Evolutionary conservation across 1,140 invertebrate species (phyloP), one percentile per base, ranked within the genome.

Genomic region (Thrips palmi): DNA sequence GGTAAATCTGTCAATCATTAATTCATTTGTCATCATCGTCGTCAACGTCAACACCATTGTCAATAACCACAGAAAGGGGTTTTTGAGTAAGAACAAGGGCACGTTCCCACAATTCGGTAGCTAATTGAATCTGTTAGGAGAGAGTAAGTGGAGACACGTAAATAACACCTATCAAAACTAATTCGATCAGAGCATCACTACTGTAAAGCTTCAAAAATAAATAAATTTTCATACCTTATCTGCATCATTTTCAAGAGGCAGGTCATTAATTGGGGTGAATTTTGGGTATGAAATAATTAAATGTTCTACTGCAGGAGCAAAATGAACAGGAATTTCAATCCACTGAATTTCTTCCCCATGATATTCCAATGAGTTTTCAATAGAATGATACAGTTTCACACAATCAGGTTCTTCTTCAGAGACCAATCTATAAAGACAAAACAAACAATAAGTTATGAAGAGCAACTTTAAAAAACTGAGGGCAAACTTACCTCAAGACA

Each of bases 351-450:
- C 67, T 28, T 59, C 54, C 20, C 54, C 63, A 45, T 67, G 65
- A 45, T 68, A 69, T 31, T 64, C 50, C 17, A 63, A 47, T 1
- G 59, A 56, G 52, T 74, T 74, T 38, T 70, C 67, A 7, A 65
- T 28, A 31, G 48, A 58, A 48, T 71, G 60, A 47, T 71, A 74
- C 5, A 72, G 42, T 11, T 19, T 21, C 1, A 10, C 24, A 22
- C n/a, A 24, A 27, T 37, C 4, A 30, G 28, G 7, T 37, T 14
- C 20, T 30, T 25, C 4, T 37, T 28, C 11, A n/a, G 17, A 37
- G 8, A 28, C 15, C 6, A 28, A 10, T 14, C 28, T 12, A 31
- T 12, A 14, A 37, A n/a, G n/a, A n/a, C 27, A 10, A 11, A 33
- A 36, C 5, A 15, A 17, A 22, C 19, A 21, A 4, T 21, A 35